Conservation (phyloP, 2,888 invertebrate genomes). For the Latheticus oryzae region DNA sequence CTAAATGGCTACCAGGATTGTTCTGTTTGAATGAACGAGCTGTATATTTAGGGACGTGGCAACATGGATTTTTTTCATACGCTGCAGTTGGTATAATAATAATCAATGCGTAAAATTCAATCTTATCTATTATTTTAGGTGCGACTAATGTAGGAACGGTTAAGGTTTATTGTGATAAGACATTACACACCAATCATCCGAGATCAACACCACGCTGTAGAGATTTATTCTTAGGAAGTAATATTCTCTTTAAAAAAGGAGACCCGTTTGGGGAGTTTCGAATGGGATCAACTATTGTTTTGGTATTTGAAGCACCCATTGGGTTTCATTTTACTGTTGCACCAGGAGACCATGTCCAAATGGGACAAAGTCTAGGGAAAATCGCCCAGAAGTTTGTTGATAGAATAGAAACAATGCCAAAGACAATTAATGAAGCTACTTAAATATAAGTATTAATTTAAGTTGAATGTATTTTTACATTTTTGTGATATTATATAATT, state of each 20-base stretch:
- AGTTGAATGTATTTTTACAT: too few relatives aligned
- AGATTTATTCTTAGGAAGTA: constrained; percentile 59
- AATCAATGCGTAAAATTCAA: too few relatives aligned
- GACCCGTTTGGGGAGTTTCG: constrained; percentile 96
- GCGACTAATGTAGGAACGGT: constrained; percentile 99
- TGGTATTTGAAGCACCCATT: constrained; percentile 95
- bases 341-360: constrained; percentile 74
- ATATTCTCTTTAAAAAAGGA: constrained; percentile 75
- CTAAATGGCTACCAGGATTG: constrained; percentile 87
- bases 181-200: constrained; percentile 79
- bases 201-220: constrained; percentile 53
- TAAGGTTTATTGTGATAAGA: constrained; percentile 86
- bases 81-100: constrained; percentile 90
- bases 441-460: constrained; percentile 20
- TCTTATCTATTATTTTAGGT: too few relatives aligned
- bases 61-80: constrained; percentile 96
- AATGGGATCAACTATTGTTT: constrained; percentile 96
- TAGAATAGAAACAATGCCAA: constrained; percentile 47
- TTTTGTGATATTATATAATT: too few relatives aligned
- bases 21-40: constrained; percentile 96
- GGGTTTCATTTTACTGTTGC: constrained; percentile 80
- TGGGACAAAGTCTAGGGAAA: constrained; percentile 71
- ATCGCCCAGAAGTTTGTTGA: constrained; percentile 53
- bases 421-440: constrained; percentile 40
- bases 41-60: constrained; percentile 91